These are phyloP conservation scores for Cherax quadricarinatus DNA, from an alignment of 1,140 invertebrate species.

Conservation along the genomic window DNA sequence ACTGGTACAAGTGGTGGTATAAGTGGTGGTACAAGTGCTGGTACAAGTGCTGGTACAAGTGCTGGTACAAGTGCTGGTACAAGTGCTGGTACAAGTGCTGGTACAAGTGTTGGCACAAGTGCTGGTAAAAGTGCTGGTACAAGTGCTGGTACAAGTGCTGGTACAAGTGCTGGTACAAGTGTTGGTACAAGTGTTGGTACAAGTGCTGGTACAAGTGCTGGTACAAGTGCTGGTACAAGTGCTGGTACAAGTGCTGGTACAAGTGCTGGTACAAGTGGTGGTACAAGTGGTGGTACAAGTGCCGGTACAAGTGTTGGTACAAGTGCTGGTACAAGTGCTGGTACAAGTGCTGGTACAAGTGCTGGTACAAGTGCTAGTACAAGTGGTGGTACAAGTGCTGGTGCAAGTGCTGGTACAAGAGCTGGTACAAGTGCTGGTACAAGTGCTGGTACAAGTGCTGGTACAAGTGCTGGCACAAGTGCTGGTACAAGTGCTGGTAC, in stretches of 20 bases:
- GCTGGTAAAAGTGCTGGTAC: background rate
- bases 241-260: background rate
- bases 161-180: background rate
- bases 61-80: background rate
- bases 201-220: background rate
- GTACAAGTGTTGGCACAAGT: background rate
- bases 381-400: too few species aligned
- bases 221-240: background rate
- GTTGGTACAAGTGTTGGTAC: background rate
- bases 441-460: too few species aligned
- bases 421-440: too few species aligned
- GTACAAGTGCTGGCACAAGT: too few species aligned
- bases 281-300: background rate
- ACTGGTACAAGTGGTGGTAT: too few species aligned
- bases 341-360: background rate
- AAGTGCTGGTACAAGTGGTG: background rate
- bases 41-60: too few species aligned
- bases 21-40: too few species aligned
- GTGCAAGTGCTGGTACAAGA: too few species aligned
- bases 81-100: background rate
- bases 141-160: background rate
- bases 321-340: background rate
- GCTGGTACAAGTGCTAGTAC: background rate
- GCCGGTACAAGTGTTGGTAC: too few species aligned
- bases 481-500: too few species aligned